Evolutionary conservation across 2,797 vertebrate genomes (phyloP).

Genomic region (Tenualosa thibaudeaui): DNA sequence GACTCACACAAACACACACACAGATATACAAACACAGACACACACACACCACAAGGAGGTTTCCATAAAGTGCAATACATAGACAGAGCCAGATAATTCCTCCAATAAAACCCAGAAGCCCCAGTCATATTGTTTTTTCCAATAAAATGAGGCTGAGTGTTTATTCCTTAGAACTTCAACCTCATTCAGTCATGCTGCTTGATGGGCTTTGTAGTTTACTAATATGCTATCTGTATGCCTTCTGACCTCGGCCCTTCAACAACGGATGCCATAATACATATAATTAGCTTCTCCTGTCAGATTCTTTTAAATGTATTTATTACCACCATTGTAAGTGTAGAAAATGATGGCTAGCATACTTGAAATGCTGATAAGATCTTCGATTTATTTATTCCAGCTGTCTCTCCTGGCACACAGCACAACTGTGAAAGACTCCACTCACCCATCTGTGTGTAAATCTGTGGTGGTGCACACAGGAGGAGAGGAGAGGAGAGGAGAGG

Average conservation of each 20-base stretch:
- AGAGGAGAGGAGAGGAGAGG: not conserved
- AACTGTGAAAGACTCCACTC: conserved; percentile 2
- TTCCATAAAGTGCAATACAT: not conserved
- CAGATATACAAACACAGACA: conserved; percentile 11
- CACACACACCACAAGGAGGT: not conserved
- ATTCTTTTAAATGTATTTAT: not conserved
- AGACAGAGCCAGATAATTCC: not conserved
- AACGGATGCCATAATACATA: not conserved
- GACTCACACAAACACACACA: conserved; percentile 35
- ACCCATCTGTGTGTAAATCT: not conserved
- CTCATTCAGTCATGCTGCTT: not conserved
- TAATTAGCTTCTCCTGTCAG: not conserved
- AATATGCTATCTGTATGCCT: not conserved
- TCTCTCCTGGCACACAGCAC: not conserved
- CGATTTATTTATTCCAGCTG: not conserved
- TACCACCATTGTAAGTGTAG: not conserved
- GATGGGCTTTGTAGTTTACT: conserved; percentile 12
- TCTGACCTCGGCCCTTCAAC: not conserved
- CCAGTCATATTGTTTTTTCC: not conserved
- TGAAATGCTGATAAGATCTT: not conserved
- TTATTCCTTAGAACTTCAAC: conserved; percentile 2
- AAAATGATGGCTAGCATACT: not conserved
- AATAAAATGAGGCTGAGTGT: not conserved
- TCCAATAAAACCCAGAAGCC: not conserved
- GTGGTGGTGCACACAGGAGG: not conserved